Conservation (phyloP, 1,140 invertebrate species). For the Brachystomella parvula region DNA sequence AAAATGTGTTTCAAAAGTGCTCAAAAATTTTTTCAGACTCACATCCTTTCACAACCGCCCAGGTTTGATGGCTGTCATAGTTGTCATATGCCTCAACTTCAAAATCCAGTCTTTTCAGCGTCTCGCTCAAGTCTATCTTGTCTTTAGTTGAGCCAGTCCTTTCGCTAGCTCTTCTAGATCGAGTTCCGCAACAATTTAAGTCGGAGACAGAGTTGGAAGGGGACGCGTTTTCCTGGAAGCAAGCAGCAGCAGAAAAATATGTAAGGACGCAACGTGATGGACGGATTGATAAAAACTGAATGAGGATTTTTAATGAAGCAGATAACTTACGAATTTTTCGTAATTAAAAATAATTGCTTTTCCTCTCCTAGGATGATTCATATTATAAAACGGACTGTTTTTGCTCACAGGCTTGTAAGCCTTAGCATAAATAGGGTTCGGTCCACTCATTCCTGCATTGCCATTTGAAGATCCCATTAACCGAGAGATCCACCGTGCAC, state of each 20-base stretch:
- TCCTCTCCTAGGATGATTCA: constrained; percentile 47
- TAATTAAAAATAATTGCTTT: constrained; percentile 52
- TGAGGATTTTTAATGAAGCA: constrained; percentile 42
- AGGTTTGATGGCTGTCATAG: constrained; percentile 10
- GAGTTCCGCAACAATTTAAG: constrained; percentile 36
- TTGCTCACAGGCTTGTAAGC: constrained; percentile 35
- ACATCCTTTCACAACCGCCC: constrained; percentile 3
- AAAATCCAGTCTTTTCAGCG: constrained; percentile 28
- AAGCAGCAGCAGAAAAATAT: constrained; percentile 14
- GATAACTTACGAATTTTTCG: too few relatives aligned
- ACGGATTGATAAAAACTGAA: background rate
- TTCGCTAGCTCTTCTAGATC: constrained; percentile 41
- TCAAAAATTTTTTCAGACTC: too few relatives aligned
- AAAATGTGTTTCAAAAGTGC: too few relatives aligned
- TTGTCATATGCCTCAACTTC: constrained; percentile 25
- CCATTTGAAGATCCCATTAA: too few relatives aligned
- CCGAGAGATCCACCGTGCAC: too few relatives aligned
- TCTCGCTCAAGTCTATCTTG: constrained; percentile 21
- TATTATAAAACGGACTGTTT: constrained; percentile 44
- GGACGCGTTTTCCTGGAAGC: constrained; percentile 33
- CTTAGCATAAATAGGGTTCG: too few relatives aligned
- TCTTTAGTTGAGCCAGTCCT: constrained; percentile 37
- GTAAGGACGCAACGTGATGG: background rate
- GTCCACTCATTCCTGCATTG: too few relatives aligned
- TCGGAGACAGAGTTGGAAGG: too few relatives aligned